Conservation (phyloP, 2,113 vertebrate species). For the Pleuronectes platessa region DNA sequence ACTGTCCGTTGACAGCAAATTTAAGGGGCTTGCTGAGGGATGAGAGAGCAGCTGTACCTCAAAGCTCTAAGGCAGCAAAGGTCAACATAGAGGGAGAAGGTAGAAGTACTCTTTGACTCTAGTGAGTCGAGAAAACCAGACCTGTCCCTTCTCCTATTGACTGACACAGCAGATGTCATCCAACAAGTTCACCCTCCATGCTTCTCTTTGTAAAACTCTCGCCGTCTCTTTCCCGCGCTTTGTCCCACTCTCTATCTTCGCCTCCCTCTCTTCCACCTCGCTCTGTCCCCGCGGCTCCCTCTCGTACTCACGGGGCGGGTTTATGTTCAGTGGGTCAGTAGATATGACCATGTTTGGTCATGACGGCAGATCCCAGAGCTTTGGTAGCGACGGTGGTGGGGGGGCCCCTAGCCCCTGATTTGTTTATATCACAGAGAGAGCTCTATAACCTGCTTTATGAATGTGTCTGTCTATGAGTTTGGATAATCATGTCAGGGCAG, state of each 20-base stretch:
- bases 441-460: conserved; percentile 12
- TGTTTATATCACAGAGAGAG: conserved; percentile 53
- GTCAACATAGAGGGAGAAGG: conserved; percentile 19
- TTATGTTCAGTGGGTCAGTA: conserved; percentile 80
- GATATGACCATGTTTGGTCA: conserved; percentile 85
- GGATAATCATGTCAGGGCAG: neutral
- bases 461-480: neutral
- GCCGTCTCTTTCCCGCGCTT: conserved; percentile 33
- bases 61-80: conserved; percentile 8
- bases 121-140: neutral
- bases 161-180: no score
- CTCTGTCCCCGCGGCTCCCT: conserved; percentile 43
- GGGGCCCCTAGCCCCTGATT: conserved; percentile 31
- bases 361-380: conserved; percentile 70
- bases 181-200: neutral
- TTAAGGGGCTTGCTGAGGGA: conserved; percentile 52
- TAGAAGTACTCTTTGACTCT: neutral
- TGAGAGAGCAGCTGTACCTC: conserved; percentile 45
- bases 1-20: conserved; percentile 36
- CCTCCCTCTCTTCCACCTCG: conserved; percentile 43
- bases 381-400: conserved; percentile 37
- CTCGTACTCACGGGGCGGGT: conserved; percentile 62
- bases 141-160: no score
- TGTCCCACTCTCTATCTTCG: conserved; percentile 6
- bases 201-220: neutral